A percentile compares a stretch with the other conserved stretches of the same genome.
These are phyloP conservation scores for Orestias chungarensis DNA, from an alignment of 2,797 vertebrate genomes.

Conservation along the genomic window DNA sequence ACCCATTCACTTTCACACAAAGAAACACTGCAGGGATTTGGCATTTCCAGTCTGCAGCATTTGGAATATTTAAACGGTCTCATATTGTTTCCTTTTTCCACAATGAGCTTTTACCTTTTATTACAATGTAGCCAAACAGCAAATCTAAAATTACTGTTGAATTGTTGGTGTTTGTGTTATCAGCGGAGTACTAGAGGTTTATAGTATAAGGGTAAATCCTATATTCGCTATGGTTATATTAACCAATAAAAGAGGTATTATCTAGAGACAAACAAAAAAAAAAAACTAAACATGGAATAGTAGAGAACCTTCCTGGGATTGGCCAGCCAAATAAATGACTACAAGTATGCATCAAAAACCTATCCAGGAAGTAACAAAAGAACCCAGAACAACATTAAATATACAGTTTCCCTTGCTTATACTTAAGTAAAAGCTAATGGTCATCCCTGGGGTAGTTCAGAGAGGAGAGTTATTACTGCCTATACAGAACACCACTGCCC, in stretches of 20 bases:
- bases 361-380: background rate
- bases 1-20: constrained; percentile 10
- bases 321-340: background rate
- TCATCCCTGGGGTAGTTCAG: background rate
- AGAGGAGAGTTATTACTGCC: background rate
- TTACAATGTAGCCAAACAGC: background rate
- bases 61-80: constrained; percentile 47
- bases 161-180: background rate
- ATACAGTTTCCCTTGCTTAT: background rate
- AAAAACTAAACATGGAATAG: background rate
- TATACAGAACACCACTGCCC: background rate
- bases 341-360: background rate
- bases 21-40: constrained; percentile 5
- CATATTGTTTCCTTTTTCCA: constrained; percentile 6
- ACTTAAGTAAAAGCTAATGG: background rate
- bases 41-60: constrained; percentile 37
- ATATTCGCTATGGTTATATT: no score
- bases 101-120: background rate
- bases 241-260: background rate
- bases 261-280: background rate
- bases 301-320: background rate
- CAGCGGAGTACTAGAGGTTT: background rate
- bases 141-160: background rate
- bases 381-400: background rate
- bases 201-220: background rate